These are phyloP conservation scores for Ashinkailepas kermadecensis DNA, from an alignment of 2,888 invertebrate genomes.

Conservation along the genomic window DNA sequence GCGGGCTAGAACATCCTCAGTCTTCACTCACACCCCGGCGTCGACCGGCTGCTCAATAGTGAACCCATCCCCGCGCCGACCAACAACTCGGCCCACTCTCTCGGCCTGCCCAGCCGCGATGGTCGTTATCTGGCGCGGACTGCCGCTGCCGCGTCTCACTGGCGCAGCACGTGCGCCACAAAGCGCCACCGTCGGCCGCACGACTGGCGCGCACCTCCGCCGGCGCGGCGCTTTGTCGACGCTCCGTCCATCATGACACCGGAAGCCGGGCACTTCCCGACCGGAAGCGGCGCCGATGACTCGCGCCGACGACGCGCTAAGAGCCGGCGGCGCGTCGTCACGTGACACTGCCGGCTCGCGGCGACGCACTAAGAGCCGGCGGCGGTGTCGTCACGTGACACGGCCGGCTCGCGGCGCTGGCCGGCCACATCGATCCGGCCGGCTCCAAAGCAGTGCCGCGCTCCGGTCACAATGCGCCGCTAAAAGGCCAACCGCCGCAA, in stretches of 20 bases:
- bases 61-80: no score
- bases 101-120: no score
- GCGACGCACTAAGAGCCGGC: neutral
- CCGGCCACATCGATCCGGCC: neutral
- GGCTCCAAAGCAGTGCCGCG: neutral
- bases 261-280: neutral
- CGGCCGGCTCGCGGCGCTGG: neutral
- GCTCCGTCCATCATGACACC: neutral
- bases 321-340: neutral
- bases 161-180: no score
- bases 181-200: no score
- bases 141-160: no score
- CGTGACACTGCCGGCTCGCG: neutral
- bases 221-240: neutral
- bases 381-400: neutral
- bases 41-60: no score
- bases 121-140: no score
- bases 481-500: constrained; percentile 4
- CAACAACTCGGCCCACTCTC: no score
- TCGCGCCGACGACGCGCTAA: neutral
- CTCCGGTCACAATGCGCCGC: neutral
- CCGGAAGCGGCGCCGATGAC: neutral
- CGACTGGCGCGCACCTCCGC: no score
- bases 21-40: no score
- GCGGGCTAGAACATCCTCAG: no score